Evolutionary conservation across 2,113 vertebrate species (phyloP), one percentile per base, ranked within the genome.

Genomic region (Hydrolagus affinis): DNA sequence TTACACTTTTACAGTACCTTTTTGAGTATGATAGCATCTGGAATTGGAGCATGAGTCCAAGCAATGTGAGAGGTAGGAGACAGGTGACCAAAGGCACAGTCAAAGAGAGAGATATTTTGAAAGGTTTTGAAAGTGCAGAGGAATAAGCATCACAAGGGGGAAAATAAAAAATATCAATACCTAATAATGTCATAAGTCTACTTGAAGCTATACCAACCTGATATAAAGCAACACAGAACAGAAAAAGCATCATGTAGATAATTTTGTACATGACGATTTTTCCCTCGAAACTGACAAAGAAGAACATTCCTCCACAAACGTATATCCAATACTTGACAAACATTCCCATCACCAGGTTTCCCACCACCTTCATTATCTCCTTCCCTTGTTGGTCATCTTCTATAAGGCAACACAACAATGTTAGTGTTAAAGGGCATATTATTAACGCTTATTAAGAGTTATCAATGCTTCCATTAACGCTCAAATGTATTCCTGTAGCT

Each of bases 301-400:
- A 99, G 94, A 99, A 99, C 98, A 99, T 99, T 87, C 97, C 96
- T 0, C 98, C 95, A 0, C 97, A 99, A 88, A 99, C 93, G 19
- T 99, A 99, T 92, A 99, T 96, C 97, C 98, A 99, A 90, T 99
- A 99, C 87, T 99, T 99, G 86, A 98, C 93, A 92, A 99, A 94
- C 92, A 98, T 87, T 86, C 95, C 95, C 95, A 96, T 97, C 90
- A 98, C 95, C 92, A 98, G 89, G 19, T 92, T 96, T 11, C 97
- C 97, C 77, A 99, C 89, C 25, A 99, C 95, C 44, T 97, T 95
- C 95, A 99, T 96, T 88, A 96, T 91, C 89, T 98, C 90, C 86
- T 88, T 88, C 14, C 86, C 86, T 87, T 89, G 88, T 0, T 88
- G 89, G 30, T 90, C 91, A 23, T 89, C 91, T 69, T 90, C 90